Evolutionary conservation across 2,888 invertebrate genomes (phyloP).

Genomic region (Leptopilina drosophilae): DNA sequence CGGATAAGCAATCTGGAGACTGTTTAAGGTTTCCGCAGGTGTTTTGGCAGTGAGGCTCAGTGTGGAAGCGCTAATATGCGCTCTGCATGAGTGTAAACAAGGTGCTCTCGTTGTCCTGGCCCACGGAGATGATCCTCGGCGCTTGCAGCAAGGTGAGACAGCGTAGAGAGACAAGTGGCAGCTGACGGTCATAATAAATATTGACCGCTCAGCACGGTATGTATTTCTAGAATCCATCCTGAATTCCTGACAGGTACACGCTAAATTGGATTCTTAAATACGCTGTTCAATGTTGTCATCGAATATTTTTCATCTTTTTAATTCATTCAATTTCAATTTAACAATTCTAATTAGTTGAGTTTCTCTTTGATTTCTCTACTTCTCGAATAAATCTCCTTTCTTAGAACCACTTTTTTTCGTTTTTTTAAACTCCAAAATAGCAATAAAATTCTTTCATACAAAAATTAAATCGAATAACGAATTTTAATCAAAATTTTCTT

Average conservation of each 20-base stretch:
- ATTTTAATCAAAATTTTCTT: too few relatives aligned
- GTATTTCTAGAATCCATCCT: constrained; percentile 61
- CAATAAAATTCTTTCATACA: background rate
- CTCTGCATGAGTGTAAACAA: constrained; percentile 65
- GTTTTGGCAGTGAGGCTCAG: constrained; percentile 65
- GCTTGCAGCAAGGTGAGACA: constrained; percentile 76
- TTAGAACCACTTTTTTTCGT: background rate
- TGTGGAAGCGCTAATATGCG: constrained; percentile 67
- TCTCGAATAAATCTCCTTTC: background rate
- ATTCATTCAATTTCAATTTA: background rate
- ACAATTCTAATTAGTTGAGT: constrained; percentile 15
- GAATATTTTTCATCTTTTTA: background rate
- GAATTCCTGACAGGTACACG: constrained; percentile 32
- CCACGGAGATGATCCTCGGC: constrained; percentile 68
- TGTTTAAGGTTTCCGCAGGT: constrained; percentile 77
- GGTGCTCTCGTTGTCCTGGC: constrained; percentile 65
- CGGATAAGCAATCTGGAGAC: constrained; percentile 75
- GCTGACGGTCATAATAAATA: constrained; percentile 69
- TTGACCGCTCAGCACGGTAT: constrained; percentile 73
- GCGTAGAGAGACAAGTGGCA: constrained; percentile 73
- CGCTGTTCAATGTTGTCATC: background rate
- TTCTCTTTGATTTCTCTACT: background rate
- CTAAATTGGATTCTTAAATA: constrained; percentile 30
- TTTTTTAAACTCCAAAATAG: background rate
- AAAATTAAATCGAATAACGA: too few relatives aligned